phyloP scores from a whole-genome alignment of 2,797 vertebrate species.

The Labeo calbasu region DNA sequence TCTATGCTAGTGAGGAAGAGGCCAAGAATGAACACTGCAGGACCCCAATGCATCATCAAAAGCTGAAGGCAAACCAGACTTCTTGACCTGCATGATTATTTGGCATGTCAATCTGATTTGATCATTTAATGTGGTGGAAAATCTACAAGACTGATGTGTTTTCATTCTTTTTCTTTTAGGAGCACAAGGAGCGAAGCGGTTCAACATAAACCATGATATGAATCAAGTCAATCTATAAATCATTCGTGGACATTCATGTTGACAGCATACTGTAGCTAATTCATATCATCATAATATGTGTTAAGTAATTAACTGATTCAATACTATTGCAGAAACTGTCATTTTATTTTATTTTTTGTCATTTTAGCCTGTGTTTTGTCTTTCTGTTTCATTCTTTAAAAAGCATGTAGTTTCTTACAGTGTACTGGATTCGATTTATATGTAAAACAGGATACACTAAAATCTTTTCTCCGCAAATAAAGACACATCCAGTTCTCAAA shows the following conservation, averaged over 20 bases:
- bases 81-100: not conserved
- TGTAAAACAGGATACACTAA: not conserved
- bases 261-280: not conserved
- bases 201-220: not conserved
- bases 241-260: not conserved
- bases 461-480: not conserved
- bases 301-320: not conserved
- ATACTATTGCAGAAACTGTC: not conserved
- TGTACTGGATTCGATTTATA: not conserved
- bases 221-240: not conserved
- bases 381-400: not conserved
- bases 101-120: not conserved
- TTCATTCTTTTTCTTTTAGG: constrained; percentile 40
- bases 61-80: constrained; percentile 61
- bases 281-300: not conserved
- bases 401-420: not conserved
- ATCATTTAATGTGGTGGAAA: not conserved
- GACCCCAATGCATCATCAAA: constrained; percentile 72
- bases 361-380: not conserved
- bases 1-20: constrained; percentile 76
- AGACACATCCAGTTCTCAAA: not conserved
- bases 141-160: not conserved
- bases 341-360: not conserved
- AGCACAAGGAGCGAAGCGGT: constrained; percentile 37
- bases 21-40: constrained; percentile 77